Conservation (phyloP, 2,113 vertebrate species). For the Toxotes jaculatrix region DNA sequence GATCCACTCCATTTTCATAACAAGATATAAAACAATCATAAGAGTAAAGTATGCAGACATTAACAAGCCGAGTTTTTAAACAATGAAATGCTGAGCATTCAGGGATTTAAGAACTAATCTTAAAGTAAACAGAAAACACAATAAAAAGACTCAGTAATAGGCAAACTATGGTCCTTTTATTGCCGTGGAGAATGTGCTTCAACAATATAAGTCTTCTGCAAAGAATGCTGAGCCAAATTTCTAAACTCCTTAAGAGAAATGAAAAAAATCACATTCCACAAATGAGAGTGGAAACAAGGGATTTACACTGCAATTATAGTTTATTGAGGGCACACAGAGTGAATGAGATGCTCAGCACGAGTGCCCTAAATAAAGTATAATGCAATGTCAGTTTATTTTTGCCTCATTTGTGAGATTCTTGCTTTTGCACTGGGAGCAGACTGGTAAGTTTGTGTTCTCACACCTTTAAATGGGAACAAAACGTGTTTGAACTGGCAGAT, state of each 20-base stretch:
- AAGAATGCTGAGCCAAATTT: background rate
- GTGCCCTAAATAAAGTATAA: constrained; percentile 20
- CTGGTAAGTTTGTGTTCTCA: background rate
- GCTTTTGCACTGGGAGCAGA: constrained; percentile 8
- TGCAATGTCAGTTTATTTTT: constrained; percentile 11
- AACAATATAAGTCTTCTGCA: background rate
- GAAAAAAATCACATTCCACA: background rate
- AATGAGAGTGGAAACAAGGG: background rate
- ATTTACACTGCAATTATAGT: constrained; percentile 1
- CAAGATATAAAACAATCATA: background rate
- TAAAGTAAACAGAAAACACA: constrained; percentile 2
- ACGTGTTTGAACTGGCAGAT: constrained; percentile 7
- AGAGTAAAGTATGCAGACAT: background rate
- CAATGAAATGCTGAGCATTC: background rate
- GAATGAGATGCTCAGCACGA: background rate
- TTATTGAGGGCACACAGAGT: constrained; percentile 6
- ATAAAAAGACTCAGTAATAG: background rate
- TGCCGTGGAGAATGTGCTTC: constrained; percentile 6
- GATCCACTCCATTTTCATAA: background rate
- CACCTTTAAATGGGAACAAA: constrained; percentile 14
- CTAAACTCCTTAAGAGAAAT: background rate
- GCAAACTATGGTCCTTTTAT: background rate
- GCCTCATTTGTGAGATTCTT: background rate
- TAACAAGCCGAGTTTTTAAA: background rate
- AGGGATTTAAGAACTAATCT: background rate